phyloP scores from a whole-genome alignment of 2,113 vertebrate genomes.

The Eleginops maclovinus region DNA sequence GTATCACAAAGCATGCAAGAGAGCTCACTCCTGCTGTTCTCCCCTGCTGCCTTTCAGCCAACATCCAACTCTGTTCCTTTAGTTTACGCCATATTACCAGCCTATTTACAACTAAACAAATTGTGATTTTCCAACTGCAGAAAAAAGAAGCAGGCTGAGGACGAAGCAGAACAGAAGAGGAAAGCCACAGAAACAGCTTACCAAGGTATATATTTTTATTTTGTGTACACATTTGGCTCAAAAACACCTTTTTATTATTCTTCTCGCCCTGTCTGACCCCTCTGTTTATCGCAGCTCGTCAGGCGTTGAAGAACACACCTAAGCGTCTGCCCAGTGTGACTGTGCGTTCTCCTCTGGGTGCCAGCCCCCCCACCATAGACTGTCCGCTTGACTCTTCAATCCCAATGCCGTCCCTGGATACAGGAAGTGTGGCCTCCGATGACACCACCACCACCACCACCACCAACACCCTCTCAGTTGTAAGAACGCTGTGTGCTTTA shows the following conservation, averaged over 20 bases:
- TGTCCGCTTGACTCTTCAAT: slow-evolving; percentile 84
- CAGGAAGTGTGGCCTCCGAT: slow-evolving; percentile 54
- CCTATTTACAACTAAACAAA: not conserved
- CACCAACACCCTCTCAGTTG: slow-evolving; percentile 74
- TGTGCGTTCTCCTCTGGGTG: slow-evolving; percentile 92
- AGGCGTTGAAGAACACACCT: slow-evolving; percentile 94
- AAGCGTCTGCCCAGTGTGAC: slow-evolving; percentile 92
- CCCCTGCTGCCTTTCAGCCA: not conserved
- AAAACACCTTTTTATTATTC: too few species aligned
- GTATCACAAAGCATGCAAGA: not conserved
- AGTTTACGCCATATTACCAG: too few species aligned
- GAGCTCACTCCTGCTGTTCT: not conserved
- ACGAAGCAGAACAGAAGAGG: slow-evolving; percentile 95
- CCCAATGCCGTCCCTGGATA: slow-evolving; percentile 75
- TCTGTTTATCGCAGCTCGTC: slow-evolving; percentile 87
- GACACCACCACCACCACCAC: slow-evolving; percentile 78
- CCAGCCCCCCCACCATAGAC: slow-evolving; percentile 90
- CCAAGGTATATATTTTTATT: slow-evolving; percentile 94
- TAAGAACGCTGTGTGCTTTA: slow-evolving; percentile 51
- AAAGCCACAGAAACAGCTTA: slow-evolving; percentile 96
- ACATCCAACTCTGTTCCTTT: too few species aligned
- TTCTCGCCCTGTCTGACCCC: too few species aligned
- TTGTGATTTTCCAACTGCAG: slow-evolving; percentile 71
- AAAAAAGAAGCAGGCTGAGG: slow-evolving; percentile 97
- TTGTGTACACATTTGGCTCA: too few species aligned